Percentiles rank a stretch among this genome's conserved stretches.
Conservation (phyloP, 2,113 vertebrate genomes). For the Fregata magnificens region DNA sequence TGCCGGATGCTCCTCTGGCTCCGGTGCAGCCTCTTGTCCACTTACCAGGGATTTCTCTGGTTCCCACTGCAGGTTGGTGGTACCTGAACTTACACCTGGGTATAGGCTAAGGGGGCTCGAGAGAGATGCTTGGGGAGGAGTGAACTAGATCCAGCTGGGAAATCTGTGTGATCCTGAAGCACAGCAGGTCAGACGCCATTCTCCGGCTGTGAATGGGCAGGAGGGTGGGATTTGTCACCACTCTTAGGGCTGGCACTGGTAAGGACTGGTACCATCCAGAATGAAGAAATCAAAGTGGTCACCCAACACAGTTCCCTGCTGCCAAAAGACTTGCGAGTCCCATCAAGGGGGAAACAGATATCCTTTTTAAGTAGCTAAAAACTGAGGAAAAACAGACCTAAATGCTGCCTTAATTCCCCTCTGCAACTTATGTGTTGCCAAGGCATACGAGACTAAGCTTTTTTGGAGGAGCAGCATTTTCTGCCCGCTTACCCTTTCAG, state of each 20-base stretch:
- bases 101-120: background rate
- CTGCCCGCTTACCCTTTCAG: background rate
- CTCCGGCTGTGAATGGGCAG: background rate
- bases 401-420: background rate
- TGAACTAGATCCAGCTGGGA: background rate
- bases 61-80: background rate
- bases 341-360: background rate
- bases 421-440: fast-evolving
- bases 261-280: background rate
- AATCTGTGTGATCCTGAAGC: background rate
- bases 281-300: background rate
- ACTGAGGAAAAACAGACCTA: background rate
- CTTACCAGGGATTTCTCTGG: background rate
- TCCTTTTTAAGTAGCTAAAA: background rate
- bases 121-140: background rate
- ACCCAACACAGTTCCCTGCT: background rate
- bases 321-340: background rate
- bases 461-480: background rate
- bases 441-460: fast-evolving
- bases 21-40: background rate
- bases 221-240: background rate
- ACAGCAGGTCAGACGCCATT: background rate
- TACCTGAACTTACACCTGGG: background rate
- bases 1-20: background rate
- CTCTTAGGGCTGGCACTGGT: background rate